phyloP scores from a whole-genome alignment of 2,113 vertebrate species.

The Nerophis ophidion region DNA sequence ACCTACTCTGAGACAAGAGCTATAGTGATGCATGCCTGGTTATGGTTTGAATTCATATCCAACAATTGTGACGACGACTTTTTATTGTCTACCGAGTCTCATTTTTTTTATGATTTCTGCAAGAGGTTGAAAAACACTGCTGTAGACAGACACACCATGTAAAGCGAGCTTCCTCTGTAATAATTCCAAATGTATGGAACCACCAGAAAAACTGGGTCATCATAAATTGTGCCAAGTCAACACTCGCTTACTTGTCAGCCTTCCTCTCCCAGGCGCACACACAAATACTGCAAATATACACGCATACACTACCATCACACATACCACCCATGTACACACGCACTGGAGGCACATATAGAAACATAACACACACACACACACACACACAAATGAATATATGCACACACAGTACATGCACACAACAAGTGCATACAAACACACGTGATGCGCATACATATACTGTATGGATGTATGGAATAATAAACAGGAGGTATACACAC shows the following conservation, averaged over 20 bases:
- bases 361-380: conserved; percentile 5
- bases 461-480: too few species aligned
- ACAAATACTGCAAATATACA: background rate
- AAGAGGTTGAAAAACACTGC: too few species aligned
- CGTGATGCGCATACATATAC: too few species aligned
- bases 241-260: conserved; percentile 32
- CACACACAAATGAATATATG: background rate
- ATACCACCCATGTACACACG: conserved; percentile 13
- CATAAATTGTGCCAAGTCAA: conserved; percentile 59
- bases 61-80: too few species aligned
- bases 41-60: too few species aligned
- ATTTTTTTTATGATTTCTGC: too few species aligned
- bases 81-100: too few species aligned
- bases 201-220: conserved; percentile 66
- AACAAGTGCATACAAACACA: conserved; percentile 5
- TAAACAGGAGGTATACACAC: too few species aligned
- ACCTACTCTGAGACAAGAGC: too few species aligned
- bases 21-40: too few species aligned
- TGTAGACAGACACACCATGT: conserved; percentile 39
- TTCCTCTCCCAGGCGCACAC: conserved; percentile 16
- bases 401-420: background rate
- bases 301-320: conserved; percentile 4
- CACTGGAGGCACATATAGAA: too few species aligned
- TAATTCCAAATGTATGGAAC: conserved; percentile 62
- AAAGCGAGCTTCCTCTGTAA: conserved; percentile 50